These are phyloP conservation scores for Drosophila malerkotliana DNA, from an alignment of 1,140 invertebrate genomes.

Conservation along the genomic window DNA sequence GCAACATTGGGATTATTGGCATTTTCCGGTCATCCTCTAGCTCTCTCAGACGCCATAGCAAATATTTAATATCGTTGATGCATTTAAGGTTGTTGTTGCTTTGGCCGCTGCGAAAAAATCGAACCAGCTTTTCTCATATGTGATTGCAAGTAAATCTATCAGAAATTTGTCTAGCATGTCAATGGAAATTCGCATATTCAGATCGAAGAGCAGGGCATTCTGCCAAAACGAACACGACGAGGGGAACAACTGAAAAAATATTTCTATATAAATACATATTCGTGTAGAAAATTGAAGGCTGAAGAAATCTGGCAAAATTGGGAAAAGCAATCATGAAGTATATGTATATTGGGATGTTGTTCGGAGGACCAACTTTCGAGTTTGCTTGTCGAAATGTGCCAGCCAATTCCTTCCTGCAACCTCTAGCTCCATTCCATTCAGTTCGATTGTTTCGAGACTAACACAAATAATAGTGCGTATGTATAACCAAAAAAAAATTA, in stretches of 20 bases:
- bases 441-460: neutral
- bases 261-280: conserved; percentile 19
- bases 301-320: conserved; percentile 49
- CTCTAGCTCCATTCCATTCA: neutral
- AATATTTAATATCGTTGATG: conserved; percentile 54
- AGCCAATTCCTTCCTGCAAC: conserved; percentile 1
- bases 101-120: conserved; percentile 18
- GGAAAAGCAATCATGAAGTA: conserved; percentile 54
- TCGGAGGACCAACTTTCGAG: conserved; percentile 8
- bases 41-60: conserved; percentile 5
- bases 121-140: conserved; percentile 14
- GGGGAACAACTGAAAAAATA: conserved; percentile 19
- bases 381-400: conserved; percentile 6
- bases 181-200: conserved; percentile 33
- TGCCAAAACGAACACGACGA: conserved; percentile 30
- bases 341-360: conserved; percentile 47
- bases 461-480: neutral
- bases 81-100: conserved; percentile 12
- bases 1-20: conserved; percentile 31
- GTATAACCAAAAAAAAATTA: neutral
- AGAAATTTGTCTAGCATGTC: conserved; percentile 46
- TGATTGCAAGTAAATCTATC: conserved; percentile 37
- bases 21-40: conserved; percentile 5
- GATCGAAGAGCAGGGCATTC: conserved; percentile 15
- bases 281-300: conserved; percentile 27